Conservation (phyloP, 2,113 vertebrate genomes). For the Silurus glanis region DNA sequence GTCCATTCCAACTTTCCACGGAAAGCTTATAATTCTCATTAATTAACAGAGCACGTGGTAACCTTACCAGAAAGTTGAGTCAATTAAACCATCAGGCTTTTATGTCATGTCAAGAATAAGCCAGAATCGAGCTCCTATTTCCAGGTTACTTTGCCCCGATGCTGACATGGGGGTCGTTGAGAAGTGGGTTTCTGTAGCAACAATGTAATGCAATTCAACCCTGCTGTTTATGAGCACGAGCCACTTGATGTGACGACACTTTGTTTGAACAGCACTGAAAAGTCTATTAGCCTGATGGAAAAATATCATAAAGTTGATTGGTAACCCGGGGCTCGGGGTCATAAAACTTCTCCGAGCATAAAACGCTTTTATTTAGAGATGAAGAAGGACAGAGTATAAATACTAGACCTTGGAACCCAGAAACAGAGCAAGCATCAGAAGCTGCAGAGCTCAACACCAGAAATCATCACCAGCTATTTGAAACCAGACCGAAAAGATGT, state of each 20-base stretch:
- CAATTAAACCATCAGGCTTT: not conserved
- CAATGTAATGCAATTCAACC: conserved; percentile 4
- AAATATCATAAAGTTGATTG: conserved; percentile 13
- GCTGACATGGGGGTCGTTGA: not conserved
- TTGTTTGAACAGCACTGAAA: conserved; percentile 9
- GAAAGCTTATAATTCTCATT: not conserved
- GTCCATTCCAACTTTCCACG: not conserved
- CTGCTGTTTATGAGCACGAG: conserved; percentile 35
- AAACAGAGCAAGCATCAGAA: conserved; percentile 11
- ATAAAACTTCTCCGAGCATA: conserved; percentile 9
- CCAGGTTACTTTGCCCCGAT: not conserved
- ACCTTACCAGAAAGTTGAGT: not conserved
- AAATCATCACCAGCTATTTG: not conserved
- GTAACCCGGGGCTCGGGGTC: not conserved
- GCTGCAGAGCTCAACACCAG: not conserved
- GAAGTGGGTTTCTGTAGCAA: conserved; percentile 28
- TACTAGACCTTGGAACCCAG: not conserved
- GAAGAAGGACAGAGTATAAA: conserved; percentile 37
- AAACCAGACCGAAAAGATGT: conserved; percentile 30
- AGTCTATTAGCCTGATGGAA: conserved; percentile 17
- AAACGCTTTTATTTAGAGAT: not conserved
- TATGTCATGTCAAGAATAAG: not conserved
- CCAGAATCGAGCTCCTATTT: not conserved
- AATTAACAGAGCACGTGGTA: not conserved
- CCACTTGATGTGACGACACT: not conserved